These are phyloP conservation scores for Schizopygopsis malacanthus DNA, from an alignment of 2,797 vertebrate genomes.

Conservation along the genomic window DNA sequence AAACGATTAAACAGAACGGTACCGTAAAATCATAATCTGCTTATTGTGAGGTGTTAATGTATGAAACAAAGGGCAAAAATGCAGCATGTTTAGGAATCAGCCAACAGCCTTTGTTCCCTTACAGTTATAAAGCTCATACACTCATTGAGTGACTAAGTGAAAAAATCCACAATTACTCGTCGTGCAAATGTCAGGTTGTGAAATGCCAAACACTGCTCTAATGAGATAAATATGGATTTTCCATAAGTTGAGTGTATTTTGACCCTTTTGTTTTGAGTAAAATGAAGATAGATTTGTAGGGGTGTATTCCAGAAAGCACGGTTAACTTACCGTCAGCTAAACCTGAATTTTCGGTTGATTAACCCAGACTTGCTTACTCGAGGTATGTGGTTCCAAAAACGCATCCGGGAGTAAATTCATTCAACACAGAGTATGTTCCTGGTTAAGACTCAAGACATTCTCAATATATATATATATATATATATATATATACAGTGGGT, in stretches of 20 bases:
- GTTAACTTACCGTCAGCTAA: too few relatives aligned
- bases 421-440: too few relatives aligned
- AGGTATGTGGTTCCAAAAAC: too few relatives aligned
- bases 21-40: slow-evolving; percentile 48
- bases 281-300: too few relatives aligned
- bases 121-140: slow-evolving; percentile 67
- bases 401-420: too few relatives aligned
- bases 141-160: slow-evolving; percentile 67
- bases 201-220: slow-evolving; percentile 73
- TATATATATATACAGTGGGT: too few relatives aligned
- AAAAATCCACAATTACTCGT: slow-evolving; percentile 75
- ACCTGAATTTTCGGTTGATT: too few relatives aligned
- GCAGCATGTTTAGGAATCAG: slow-evolving; percentile 65
- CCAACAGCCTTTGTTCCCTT: slow-evolving; percentile 65
- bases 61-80: slow-evolving; percentile 36
- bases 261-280: too few relatives aligned
- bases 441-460: too few relatives aligned
- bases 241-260: slow-evolving; percentile 72
- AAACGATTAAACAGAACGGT: slow-evolving; percentile 6
- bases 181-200: slow-evolving; percentile 75
- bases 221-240: slow-evolving; percentile 79
- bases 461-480: too few relatives aligned
- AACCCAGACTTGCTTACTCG: too few relatives aligned
- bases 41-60: slow-evolving; percentile 39
- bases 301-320: too few relatives aligned